Percentiles rank a stretch among this genome's conserved stretches.
phyloP scores from a whole-genome alignment of 2,113 vertebrate genomes.

The Paracanthobrama guichenoti region DNA sequence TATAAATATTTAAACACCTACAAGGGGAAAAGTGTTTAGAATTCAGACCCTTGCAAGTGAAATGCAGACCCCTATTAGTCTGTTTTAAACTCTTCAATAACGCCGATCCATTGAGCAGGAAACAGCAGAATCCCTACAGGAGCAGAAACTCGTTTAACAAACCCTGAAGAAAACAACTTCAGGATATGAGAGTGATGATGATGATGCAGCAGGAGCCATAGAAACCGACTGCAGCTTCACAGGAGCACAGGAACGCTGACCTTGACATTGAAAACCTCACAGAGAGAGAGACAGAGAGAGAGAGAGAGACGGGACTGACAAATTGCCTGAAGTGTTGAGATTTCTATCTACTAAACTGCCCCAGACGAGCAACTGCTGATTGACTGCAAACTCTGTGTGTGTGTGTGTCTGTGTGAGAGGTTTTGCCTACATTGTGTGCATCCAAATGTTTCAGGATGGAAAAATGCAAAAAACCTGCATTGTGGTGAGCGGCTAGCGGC shows the following conservation, averaged over 20 bases:
- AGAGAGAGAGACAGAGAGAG: background rate
- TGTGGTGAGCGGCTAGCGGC: background rate
- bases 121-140: background rate
- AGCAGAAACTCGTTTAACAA: background rate
- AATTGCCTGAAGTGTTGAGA: conserved; percentile 47
- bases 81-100: background rate
- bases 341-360: conserved; percentile 56
- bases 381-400: conserved; percentile 29
- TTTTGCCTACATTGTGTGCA: background rate
- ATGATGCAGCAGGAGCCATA: background rate
- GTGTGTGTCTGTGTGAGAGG: conserved; percentile 30
- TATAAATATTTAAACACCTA: conserved; percentile 36
- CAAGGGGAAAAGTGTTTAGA: conserved; percentile 3
- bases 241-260: background rate
- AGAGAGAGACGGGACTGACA: background rate
- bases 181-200: background rate
- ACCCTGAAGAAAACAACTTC: background rate
- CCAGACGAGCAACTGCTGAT: conserved; percentile 37
- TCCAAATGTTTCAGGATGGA: background rate
- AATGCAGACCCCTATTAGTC: conserved; percentile 16
- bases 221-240: background rate
- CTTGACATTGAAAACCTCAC: conserved; percentile 3
- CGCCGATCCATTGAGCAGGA: background rate
- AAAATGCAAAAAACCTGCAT: background rate
- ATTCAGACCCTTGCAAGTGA: background rate